Conservation (phyloP, 2,113 vertebrate genomes). For the Ictalurus furcatus region DNA sequence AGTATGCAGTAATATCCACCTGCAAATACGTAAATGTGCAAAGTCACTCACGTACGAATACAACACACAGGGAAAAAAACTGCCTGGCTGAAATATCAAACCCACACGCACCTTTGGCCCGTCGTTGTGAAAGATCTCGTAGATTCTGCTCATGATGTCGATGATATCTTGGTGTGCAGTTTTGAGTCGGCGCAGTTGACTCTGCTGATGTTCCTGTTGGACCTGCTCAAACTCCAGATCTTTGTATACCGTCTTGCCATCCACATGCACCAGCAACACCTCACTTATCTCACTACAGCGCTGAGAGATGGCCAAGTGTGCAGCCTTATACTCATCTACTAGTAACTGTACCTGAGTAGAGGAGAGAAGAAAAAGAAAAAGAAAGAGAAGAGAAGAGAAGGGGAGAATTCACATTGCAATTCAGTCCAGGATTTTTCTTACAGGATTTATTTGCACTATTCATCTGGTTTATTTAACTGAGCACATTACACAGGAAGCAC, state of each 20-base stretch:
- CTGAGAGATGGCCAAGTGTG: constrained; percentile 71
- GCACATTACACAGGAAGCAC: constrained; percentile 37
- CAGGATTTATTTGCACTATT: constrained; percentile 40
- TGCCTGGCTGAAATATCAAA: neutral
- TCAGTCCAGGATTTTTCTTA: constrained; percentile 22
- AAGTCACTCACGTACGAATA: neutral
- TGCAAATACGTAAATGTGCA: constrained; percentile 7
- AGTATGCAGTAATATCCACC: constrained; percentile 18
- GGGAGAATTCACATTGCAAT: constrained; percentile 24
- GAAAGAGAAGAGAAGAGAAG: neutral
- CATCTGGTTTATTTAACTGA: constrained; percentile 32
- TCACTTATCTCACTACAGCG: constrained; percentile 78
- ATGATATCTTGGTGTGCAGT: constrained; percentile 72
- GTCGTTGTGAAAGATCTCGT: constrained; percentile 77
- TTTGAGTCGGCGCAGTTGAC: constrained; percentile 66
- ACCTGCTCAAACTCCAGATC: constrained; percentile 80
- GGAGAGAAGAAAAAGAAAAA: neutral
- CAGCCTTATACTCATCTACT: constrained; percentile 78
- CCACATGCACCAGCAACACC: constrained; percentile 75
- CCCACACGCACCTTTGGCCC: constrained; percentile 73
- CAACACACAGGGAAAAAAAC: neutral
- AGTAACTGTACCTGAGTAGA: constrained; percentile 69
- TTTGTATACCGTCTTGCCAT: constrained; percentile 76
- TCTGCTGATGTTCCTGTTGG: constrained; percentile 72
- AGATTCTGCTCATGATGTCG: constrained; percentile 72